Evolutionary conservation across 1,140 invertebrate genomes (phyloP), one percentile per base, ranked within the genome.

Genomic region (Drosophila busckii): DNA sequence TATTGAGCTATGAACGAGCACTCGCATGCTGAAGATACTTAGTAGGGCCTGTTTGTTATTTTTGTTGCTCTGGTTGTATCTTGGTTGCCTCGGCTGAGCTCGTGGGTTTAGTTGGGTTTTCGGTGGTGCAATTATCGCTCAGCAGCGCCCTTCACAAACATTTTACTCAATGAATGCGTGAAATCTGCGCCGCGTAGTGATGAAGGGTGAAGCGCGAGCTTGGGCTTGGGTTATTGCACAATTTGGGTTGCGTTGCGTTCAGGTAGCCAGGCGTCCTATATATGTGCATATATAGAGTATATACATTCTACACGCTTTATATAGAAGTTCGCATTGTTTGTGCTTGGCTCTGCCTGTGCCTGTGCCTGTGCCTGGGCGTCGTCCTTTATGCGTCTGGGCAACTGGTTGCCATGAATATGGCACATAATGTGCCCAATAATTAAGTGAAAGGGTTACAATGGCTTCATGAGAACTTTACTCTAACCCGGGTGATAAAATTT

Each of bases 361-460:
- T 62, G 23, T 17, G 10, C 10, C 20, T 16, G 25, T 9, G 8
- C 1, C 23, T n/a, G n/a, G n/a, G 13, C 15, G 45, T 28, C 32
- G 25, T 16, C 34, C 38, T 23, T 44, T 37, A 34, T 64, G 49
- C 26, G 52, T 22, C 44, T 37, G 31, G 45, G 10, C 54, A 37
- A 26, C 48, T 9, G 16, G 68, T 82, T 78, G 75, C 75, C 69
- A 80, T 80, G 75, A 80, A 75, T 71, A 80, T 76, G 56, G 68
- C 58, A 78, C 69, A 80, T 80, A 66, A 80, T 80, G 75, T 82
- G 54, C 75, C 75, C 70, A 80, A 80, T 80, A 80, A 80, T 80
- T 83, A 80, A 80, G 75, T 80, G 69, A 80, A 80, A 80, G 75
- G 75, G 75, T 82, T 82, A 80, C 75, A 80, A 80, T 75, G 75